Base-by-base conservation (phyloP, 2,797 vertebrate genomes). In the Gambusia yucatana region DNA sequence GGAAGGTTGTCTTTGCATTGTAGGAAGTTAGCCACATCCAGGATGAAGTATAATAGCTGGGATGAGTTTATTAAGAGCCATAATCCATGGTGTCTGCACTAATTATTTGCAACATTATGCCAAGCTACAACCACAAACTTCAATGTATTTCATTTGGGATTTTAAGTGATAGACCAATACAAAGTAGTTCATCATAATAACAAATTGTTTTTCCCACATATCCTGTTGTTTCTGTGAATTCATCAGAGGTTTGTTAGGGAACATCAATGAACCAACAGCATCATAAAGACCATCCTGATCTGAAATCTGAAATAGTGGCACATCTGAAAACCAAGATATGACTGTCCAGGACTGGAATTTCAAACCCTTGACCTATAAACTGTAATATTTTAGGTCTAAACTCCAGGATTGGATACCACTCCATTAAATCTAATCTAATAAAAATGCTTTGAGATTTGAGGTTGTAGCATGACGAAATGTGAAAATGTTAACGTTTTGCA, bases 21-120 rank as follows among this genome's bases (percentile, higher is more conserved):
- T 47, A 95, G 85, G 84, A 93, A 90, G 73, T 89, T 90, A 0
- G 82, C 79, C 77, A 95, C 87, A 79, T 95, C 93, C 91, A 93
- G 73, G 43, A 94, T 72, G 63, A 95, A 95, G 75, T 94, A 95
- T 89, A 94, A 92, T 63, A 76, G 41, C 67, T 69, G 65, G 10
- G 13, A 69, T 41, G 13, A n/a, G 65, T 69, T 70, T 28, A 11
- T 70, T 71, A 71, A 46, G 67, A 9, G 2, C n/a, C 25, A 71
- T 71, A 71, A 28, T 8, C n/a, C 13, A 44, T 70, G 14, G 41
- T 71, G 41, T 30, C 11, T 71, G 13, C 36, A n/a, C 8, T 52
- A 43, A 25, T n/a, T 43, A 4, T 13, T 69, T 69, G 17, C 4
- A 43, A 70, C 67, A 14, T 44, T 70, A 44, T 70, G 25, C 11